Conservation (phyloP, 2,797 vertebrate genomes). For the Chelidonichthys spinosus region DNA sequence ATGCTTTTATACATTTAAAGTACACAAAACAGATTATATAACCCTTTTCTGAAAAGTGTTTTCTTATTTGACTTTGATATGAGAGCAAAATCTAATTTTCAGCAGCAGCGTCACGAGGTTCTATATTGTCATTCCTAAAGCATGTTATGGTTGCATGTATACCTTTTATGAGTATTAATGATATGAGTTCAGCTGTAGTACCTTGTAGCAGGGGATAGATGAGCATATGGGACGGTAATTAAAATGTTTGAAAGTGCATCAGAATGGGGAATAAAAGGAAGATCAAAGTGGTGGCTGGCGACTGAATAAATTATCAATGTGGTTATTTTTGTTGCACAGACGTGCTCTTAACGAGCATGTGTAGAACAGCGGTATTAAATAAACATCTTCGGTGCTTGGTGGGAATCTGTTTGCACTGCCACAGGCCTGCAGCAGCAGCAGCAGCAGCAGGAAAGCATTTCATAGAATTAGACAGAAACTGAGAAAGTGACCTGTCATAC, state of each 20-base stretch:
- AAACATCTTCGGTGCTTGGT: slow-evolving; percentile 42
- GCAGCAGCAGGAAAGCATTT: slow-evolving; percentile 25
- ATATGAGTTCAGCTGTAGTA: slow-evolving; percentile 58
- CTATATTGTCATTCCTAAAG: neutral
- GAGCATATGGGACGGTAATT: slow-evolving; percentile 59
- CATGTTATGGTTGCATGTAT: slow-evolving; percentile 3
- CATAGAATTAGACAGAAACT: slow-evolving; percentile 51
- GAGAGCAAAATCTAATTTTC: neutral
- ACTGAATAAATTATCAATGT: slow-evolving; percentile 63
- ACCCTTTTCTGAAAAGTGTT: neutral
- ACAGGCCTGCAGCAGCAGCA: slow-evolving; percentile 3
- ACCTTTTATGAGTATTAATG: slow-evolving; percentile 10
- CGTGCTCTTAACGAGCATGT: slow-evolving; percentile 57
- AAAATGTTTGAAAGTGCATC: slow-evolving; percentile 64
- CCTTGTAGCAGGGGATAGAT: slow-evolving; percentile 7
- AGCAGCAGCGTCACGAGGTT: neutral
- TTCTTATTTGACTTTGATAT: neutral
- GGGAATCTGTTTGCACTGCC: slow-evolving; percentile 17
- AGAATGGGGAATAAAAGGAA: slow-evolving; percentile 50
- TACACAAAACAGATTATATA: slow-evolving; percentile 14
- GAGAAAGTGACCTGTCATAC: slow-evolving; percentile 49
- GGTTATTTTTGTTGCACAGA: slow-evolving; percentile 56
- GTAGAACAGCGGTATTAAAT: slow-evolving; percentile 48
- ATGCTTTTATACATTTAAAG: slow-evolving; percentile 15
- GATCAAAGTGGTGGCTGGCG: slow-evolving; percentile 68